Conservation (phyloP, 2,888 invertebrate species). For the Panzeria rudis region DNA sequence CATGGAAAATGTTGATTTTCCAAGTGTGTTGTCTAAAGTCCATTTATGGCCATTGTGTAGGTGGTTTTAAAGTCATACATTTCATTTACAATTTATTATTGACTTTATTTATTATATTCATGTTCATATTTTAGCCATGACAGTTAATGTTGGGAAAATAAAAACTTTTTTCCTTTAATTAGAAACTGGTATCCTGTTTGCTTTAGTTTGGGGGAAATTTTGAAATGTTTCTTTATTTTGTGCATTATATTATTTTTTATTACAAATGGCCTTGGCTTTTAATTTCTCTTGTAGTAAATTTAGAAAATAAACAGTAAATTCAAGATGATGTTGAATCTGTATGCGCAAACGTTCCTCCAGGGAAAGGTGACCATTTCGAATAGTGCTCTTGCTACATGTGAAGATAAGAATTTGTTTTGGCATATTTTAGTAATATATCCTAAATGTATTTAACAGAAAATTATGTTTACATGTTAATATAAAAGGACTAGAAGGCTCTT, state of each 20-base stretch:
- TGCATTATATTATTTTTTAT: background rate
- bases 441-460: no score
- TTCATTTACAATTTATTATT: constrained; percentile 26
- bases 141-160: constrained; percentile 46
- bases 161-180: constrained; percentile 49
- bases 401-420: no score
- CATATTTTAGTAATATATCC: no score
- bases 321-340: constrained; percentile 34
- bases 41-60: constrained; percentile 58
- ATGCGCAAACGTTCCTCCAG: constrained; percentile 6
- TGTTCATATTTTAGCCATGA: constrained; percentile 49
- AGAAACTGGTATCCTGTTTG: constrained; percentile 57
- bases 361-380: constrained; percentile 47
- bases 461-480: no score
- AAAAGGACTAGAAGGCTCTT: no score
- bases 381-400: background rate
- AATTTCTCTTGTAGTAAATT: constrained; percentile 38
- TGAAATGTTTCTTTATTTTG: background rate
- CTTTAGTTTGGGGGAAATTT: background rate
- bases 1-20: constrained; percentile 66
- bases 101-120: constrained; percentile 33
- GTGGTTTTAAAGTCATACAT: constrained; percentile 50
- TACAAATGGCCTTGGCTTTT: constrained; percentile 62
- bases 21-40: constrained; percentile 63
- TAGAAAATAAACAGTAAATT: background rate